A percentile compares a stretch with the other conserved stretches of the same genome.
Evolutionary conservation across 2,888 invertebrate species (phyloP).

Genomic region (Rapana venosa): DNA sequence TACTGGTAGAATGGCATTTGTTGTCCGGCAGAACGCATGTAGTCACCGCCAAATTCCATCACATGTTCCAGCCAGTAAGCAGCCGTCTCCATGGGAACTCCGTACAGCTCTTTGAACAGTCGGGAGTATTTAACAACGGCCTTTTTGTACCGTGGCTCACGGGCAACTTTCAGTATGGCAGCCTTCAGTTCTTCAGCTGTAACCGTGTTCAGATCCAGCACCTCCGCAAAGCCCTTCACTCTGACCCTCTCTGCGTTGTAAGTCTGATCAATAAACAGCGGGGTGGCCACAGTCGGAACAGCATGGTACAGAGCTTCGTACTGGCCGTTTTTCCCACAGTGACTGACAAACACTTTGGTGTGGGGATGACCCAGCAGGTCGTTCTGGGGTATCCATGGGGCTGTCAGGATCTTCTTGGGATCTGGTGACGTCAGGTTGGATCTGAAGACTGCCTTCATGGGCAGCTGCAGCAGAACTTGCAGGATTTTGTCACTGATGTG

Average conservation of each 20-base stretch:
- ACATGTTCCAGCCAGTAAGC: constrained; percentile 66
- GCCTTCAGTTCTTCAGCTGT: constrained; percentile 18
- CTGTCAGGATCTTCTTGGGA: constrained; percentile 48
- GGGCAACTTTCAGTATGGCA: constrained; percentile 33
- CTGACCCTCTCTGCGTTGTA: constrained; percentile 45
- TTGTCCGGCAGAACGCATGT: constrained; percentile 56
- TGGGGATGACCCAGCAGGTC: constrained; percentile 60
- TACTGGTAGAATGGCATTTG: constrained; percentile 61
- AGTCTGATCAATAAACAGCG: constrained; percentile 55
- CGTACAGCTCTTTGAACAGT: constrained; percentile 43
- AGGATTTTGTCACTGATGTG: constrained; percentile 43
- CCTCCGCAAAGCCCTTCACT: constrained; percentile 34
- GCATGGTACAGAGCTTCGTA: constrained; percentile 65
- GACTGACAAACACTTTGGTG: constrained; percentile 60
- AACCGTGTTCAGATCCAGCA: constrained; percentile 36
- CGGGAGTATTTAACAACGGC: constrained; percentile 40
- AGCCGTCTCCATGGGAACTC: constrained; percentile 55
- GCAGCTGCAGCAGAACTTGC: constrained; percentile 46
- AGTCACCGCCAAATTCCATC: constrained; percentile 60
- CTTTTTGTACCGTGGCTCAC: constrained; percentile 33
- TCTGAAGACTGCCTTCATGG: constrained; percentile 49
- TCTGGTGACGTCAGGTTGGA: constrained; percentile 48
- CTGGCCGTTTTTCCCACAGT: constrained; percentile 63
- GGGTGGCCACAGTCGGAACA: constrained; percentile 61
- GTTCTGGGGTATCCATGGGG: constrained; percentile 63